These are phyloP conservation scores for Sebastes schlegelii DNA, from an alignment of 2,113 vertebrate genomes.

Conservation along the genomic window DNA sequence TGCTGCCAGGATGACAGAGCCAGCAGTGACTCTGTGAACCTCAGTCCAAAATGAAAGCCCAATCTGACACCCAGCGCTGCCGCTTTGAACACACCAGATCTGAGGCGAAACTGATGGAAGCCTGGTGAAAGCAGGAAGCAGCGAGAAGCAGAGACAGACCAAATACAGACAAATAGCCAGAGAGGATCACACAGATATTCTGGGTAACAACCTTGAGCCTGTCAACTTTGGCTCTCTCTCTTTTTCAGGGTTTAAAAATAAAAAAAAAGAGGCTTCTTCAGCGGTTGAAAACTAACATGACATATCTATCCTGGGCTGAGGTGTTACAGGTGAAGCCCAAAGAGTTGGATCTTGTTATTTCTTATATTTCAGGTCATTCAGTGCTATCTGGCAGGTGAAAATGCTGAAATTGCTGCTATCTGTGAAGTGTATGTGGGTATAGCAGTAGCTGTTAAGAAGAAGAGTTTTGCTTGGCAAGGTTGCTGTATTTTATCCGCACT, in stretches of 20 bases:
- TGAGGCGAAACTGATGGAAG: conserved; percentile 43
- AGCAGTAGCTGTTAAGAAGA: background rate
- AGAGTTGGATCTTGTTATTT: conserved; percentile 49
- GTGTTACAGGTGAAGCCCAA: conserved; percentile 41
- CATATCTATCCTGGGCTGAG: conserved; percentile 53
- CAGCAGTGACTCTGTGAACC: conserved; percentile 53
- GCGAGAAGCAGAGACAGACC: conserved; percentile 19
- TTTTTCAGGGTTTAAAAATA: conserved; percentile 41
- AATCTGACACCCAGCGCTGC: conserved; percentile 38
- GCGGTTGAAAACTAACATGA: conserved; percentile 57
- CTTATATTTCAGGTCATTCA: conserved; percentile 29
- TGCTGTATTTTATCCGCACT: background rate
- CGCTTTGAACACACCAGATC: conserved; percentile 55
- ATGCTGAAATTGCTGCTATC: background rate
- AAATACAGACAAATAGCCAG: conserved; percentile 63
- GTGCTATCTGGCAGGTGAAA: background rate
- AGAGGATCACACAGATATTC: conserved; percentile 49
- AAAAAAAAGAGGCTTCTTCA: conserved; percentile 22
- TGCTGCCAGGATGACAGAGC: conserved; percentile 25
- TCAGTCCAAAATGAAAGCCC: conserved; percentile 56
- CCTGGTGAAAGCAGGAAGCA: conserved; percentile 31
- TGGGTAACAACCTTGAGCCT: conserved; percentile 56
- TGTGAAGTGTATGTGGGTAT: conserved; percentile 9
- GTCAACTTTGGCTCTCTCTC: conserved; percentile 36
- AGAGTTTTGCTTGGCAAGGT: conserved; percentile 16